Percentiles rank a stretch among this genome's conserved stretches.
Conservation (phyloP, 2,888 invertebrate genomes). For the Drosophila falleni region DNA sequence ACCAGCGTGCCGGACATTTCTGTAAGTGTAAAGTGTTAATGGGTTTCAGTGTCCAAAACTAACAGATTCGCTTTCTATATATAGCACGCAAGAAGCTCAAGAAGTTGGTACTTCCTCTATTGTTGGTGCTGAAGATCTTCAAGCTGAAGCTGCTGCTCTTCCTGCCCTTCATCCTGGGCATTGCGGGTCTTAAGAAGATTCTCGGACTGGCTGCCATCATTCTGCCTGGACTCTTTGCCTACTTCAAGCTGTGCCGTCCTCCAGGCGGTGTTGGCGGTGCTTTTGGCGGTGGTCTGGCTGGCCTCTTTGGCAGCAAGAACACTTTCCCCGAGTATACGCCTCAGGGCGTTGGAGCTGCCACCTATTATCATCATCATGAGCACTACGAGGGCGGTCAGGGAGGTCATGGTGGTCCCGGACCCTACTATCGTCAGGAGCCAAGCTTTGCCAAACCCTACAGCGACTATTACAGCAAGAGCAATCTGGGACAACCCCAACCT, state of each 20-base stretch:
- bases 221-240: slow-evolving; percentile 92
- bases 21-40: slow-evolving; percentile 87
- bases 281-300: slow-evolving; percentile 83
- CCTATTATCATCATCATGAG: slow-evolving; percentile 86
- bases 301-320: slow-evolving; percentile 80
- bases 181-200: slow-evolving; percentile 94
- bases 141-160: slow-evolving; percentile 93
- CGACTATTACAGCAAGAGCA: slow-evolving; percentile 86
- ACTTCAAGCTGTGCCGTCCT: slow-evolving; percentile 94
- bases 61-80: slow-evolving; percentile 3
- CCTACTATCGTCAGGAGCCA: slow-evolving; percentile 82
- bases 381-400: slow-evolving; percentile 79
- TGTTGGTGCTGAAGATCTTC: slow-evolving; percentile 93
- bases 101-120: slow-evolving; percentile 93
- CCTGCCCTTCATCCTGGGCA: slow-evolving; percentile 92
- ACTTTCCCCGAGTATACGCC: slow-evolving; percentile 89
- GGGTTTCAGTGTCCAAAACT: slow-evolving; percentile 23
- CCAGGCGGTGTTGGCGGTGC: slow-evolving; percentile 86
- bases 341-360: slow-evolving; percentile 90
- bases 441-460: slow-evolving; percentile 84
- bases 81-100: slow-evolving; percentile 92
- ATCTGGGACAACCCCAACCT: slow-evolving; percentile 49
- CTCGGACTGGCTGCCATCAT: slow-evolving; percentile 92
- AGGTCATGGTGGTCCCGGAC: slow-evolving; percentile 62
- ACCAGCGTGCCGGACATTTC: slow-evolving; percentile 90